Conservation (phyloP, 2,888 invertebrate genomes). For the Ormia ochracea region DNA sequence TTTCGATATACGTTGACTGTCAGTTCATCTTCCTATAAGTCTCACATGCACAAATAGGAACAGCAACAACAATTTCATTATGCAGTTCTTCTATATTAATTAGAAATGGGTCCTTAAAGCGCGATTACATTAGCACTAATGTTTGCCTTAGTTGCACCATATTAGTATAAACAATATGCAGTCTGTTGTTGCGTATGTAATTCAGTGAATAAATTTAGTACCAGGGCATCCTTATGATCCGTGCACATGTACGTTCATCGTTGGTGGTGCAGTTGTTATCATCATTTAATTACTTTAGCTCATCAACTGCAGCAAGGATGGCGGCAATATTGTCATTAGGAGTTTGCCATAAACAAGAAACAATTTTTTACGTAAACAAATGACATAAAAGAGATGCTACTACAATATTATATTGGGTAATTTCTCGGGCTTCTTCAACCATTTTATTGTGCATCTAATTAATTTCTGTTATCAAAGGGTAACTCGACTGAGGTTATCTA, state of each 20-base stretch:
- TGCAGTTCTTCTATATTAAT: slow-evolving; percentile 43
- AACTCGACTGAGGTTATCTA: background rate
- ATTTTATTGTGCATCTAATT: background rate
- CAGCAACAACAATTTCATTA: slow-evolving; percentile 37
- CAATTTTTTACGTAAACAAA: background rate
- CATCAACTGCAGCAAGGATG: slow-evolving; percentile 38
- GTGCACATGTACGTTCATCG: background rate
- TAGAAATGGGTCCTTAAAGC: slow-evolving; percentile 57
- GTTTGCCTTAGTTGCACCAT: slow-evolving; percentile 43
- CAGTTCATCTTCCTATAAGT: background rate
- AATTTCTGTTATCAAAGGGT: background rate
- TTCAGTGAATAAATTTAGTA: background rate
- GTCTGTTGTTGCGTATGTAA: slow-evolving; percentile 8
- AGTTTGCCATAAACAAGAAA: background rate
- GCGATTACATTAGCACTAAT: slow-evolving; percentile 60
- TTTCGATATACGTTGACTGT: background rate
- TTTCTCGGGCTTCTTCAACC: background rate
- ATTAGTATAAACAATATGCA: slow-evolving; percentile 10
- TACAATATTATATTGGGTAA: background rate
- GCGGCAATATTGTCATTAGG: slow-evolving; percentile 40
- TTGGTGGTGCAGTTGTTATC: slow-evolving; percentile 34
- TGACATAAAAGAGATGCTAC: background rate
- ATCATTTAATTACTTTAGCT: slow-evolving; percentile 53
- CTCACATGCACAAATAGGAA: background rate
- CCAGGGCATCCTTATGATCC: background rate